These are phyloP conservation scores for Smutsia temminckii DNA, from an alignment of 2,797 vertebrate genomes.

Conservation along the genomic window DNA sequence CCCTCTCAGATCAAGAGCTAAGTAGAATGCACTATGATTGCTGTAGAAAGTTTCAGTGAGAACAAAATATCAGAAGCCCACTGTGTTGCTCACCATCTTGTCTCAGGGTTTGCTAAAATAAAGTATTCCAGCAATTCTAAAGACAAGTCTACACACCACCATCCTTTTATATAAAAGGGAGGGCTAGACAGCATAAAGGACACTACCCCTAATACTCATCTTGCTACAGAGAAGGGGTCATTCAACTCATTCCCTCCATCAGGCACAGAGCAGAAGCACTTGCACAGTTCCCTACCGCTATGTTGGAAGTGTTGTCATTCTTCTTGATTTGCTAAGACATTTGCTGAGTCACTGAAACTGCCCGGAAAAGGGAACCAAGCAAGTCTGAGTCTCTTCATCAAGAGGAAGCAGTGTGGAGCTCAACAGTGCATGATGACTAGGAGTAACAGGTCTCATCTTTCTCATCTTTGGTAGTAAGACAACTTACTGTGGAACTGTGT, in stretches of 20 bases:
- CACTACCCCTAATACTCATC: not conserved
- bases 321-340: not conserved
- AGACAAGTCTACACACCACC: not conserved
- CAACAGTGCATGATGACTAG: not conserved
- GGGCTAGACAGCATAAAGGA: not conserved
- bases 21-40: not conserved
- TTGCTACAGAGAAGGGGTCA: not conserved
- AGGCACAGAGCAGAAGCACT: not conserved
- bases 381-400: slow-evolving; percentile 28
- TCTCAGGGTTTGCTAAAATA: slow-evolving; percentile 24
- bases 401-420: not conserved
- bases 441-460: not conserved
- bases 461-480: not conserved
- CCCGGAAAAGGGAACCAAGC: not conserved
- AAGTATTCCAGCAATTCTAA: slow-evolving; percentile 17
- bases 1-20: not conserved
- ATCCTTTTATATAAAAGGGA: not conserved
- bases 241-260: not conserved
- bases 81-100: slow-evolving; percentile 29
- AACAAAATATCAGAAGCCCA: not conserved
- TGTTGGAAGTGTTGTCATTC: not conserved
- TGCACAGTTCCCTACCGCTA: not conserved
- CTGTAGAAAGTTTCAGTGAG: slow-evolving; percentile 24
- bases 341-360: not conserved
- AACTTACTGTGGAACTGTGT: not conserved